These are phyloP conservation scores for Lycophotia porphyrea DNA, from an alignment of 2,888 invertebrate genomes.

Conservation along the genomic window DNA sequence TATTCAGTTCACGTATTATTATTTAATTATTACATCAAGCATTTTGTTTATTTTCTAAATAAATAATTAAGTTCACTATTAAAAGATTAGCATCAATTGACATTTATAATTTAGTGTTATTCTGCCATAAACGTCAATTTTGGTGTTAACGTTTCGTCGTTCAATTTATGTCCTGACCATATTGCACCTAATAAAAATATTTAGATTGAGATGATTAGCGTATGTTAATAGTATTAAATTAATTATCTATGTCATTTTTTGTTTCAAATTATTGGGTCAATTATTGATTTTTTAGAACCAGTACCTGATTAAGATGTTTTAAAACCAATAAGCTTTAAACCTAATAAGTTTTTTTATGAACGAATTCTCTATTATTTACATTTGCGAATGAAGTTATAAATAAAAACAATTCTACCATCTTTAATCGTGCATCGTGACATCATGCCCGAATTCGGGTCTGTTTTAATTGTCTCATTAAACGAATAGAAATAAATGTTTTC, in stretches of 20 bases:
- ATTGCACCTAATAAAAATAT: constrained; percentile 61
- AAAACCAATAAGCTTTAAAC: neutral
- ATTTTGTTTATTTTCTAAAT: constrained; percentile 10
- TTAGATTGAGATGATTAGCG: constrained; percentile 47
- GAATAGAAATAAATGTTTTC: constrained; percentile 71
- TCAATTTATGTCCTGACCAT: constrained; percentile 46
- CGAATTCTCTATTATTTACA: neutral
- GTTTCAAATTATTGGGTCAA: constrained; percentile 20
- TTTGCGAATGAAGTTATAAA: constrained; percentile 13
- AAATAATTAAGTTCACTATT: constrained; percentile 3
- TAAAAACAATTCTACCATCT: constrained; percentile 31
- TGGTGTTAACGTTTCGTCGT: constrained; percentile 38
- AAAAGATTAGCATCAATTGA: constrained; percentile 24
- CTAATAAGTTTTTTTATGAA: neutral
- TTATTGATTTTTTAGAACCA: neutral
- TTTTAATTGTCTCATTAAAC: constrained; percentile 75
- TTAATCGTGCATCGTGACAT: constrained; percentile 58
- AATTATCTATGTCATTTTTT: constrained; percentile 43
- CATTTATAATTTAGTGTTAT: constrained; percentile 34
- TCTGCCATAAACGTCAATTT: constrained; percentile 46
- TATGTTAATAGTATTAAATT: constrained; percentile 31
- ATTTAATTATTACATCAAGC: constrained; percentile 3
- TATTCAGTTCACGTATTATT: constrained; percentile 5
- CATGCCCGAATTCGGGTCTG: constrained; percentile 64
- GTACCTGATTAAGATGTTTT: neutral